Evolutionary conservation across 2,113 vertebrate species (phyloP).

Genomic region (Puffinus mauretanicus): DNA sequence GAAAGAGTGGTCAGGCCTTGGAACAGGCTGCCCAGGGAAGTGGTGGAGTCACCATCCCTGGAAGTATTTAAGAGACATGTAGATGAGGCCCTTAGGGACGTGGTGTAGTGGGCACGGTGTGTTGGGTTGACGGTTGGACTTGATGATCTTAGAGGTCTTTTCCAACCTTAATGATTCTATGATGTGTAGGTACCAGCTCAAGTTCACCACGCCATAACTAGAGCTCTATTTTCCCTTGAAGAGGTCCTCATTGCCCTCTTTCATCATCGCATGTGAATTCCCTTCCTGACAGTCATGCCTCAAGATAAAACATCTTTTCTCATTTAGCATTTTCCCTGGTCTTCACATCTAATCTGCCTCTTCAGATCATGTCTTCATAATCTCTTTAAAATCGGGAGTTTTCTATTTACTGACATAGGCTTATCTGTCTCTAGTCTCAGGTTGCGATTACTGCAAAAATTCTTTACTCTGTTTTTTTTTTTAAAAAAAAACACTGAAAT

Average conservation of each 20-base stretch:
- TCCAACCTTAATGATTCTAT: neutral
- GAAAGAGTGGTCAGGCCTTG: no score
- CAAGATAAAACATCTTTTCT: neutral
- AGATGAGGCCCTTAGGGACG: no score
- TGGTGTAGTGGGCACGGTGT: no score
- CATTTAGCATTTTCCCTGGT: neutral
- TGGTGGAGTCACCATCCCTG: no score
- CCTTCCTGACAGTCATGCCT: neutral
- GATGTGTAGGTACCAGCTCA: neutral
- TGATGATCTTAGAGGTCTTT: no score
- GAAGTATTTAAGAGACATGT: no score
- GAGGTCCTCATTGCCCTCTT: neutral
- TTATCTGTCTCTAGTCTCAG: neutral
- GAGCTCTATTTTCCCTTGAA: neutral
- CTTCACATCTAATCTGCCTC: neutral
- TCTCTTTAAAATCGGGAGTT: neutral
- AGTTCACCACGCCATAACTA: neutral
- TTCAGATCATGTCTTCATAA: slow-evolving; percentile 22
- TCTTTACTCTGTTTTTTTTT: neutral
- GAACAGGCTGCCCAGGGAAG: no score
- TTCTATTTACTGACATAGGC: neutral
- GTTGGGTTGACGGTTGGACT: no score
- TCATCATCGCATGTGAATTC: neutral
- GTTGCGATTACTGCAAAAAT: neutral
- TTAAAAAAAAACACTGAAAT: neutral